Conservation (phyloP, 1,140 invertebrate genomes). For the Camponotus vicinus region DNA sequence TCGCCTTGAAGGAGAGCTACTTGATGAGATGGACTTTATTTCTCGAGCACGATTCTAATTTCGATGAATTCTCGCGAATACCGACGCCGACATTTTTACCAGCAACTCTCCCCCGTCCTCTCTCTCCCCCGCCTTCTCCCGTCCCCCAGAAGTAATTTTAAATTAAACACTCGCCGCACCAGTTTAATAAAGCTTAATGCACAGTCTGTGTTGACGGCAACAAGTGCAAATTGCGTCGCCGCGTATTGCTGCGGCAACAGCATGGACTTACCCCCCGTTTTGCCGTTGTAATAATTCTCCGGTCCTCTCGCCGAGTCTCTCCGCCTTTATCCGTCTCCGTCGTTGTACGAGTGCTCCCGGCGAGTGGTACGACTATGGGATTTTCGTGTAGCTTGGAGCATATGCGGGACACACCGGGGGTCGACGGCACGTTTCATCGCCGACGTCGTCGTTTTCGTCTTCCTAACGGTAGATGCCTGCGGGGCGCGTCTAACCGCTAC, state of each 20-base stretch:
- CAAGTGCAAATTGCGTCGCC: constrained; percentile 73
- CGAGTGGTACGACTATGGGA: constrained; percentile 61
- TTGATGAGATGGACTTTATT: constrained; percentile 39
- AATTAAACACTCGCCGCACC: constrained; percentile 72
- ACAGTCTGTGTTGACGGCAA: constrained; percentile 66
- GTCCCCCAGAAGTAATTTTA: constrained; percentile 70
- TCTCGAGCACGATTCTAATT: constrained; percentile 37
- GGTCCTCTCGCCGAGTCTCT: background rate
- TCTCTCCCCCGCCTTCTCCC: background rate
- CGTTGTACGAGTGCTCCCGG: background rate
- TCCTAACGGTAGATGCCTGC: constrained; percentile 43
- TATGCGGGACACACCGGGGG: constrained; percentile 23
- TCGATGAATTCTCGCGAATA: constrained; percentile 10
- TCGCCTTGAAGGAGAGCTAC: background rate
- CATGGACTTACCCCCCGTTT: background rate
- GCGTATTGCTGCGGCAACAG: constrained; percentile 27
- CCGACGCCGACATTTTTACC: background rate
- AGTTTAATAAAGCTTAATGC: constrained; percentile 75
- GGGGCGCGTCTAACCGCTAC: constrained; percentile 42
- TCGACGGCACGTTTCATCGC: constrained; percentile 47
- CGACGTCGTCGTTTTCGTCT: constrained; percentile 60
- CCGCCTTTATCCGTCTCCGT: constrained; percentile 45
- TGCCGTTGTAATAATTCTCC: constrained; percentile 62
- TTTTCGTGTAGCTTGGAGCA: constrained; percentile 64
- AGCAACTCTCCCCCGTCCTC: background rate